These are phyloP conservation scores for Drosophila yooni DNA, from an alignment of 2,888 invertebrate genomes.

Conservation along the genomic window DNA sequence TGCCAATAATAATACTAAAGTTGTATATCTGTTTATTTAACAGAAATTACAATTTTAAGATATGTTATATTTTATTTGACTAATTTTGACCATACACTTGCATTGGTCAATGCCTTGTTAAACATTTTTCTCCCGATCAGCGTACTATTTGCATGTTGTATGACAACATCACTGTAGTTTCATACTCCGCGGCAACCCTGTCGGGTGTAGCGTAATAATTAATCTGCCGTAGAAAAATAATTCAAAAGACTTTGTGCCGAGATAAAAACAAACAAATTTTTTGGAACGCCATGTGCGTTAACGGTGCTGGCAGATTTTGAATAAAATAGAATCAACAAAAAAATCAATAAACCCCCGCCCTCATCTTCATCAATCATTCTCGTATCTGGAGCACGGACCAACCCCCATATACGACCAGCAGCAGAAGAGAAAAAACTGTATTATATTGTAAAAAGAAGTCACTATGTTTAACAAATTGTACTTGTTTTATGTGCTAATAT, in stretches of 20 bases:
- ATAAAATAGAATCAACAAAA: conserved; percentile 20
- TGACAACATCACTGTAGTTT: conserved; percentile 32
- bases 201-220: conserved; percentile 56
- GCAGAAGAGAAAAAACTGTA: conserved; percentile 17
- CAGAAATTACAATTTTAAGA: neutral
- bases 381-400: conserved; percentile 56
- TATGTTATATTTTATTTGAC: neutral
- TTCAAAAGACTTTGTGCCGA: conserved; percentile 37
- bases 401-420: conserved; percentile 37
- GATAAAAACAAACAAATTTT: conserved; percentile 25
- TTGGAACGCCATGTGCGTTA: conserved; percentile 49
- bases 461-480: conserved; percentile 24
- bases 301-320: conserved; percentile 11
- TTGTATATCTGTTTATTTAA: neutral
- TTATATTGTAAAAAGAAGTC: conserved; percentile 13
- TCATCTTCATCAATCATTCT: conserved; percentile 38
- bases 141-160: conserved; percentile 14
- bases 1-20: neutral
- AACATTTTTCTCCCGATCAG: conserved; percentile 5
- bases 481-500: conserved; percentile 21
- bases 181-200: conserved; percentile 57
- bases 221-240: conserved; percentile 35
- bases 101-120: neutral
- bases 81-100: neutral
- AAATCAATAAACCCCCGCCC: conserved; percentile 42